A percentile compares a stretch with the other conserved stretches of the same genome.
Evolutionary conservation across 2,797 vertebrate genomes (phyloP).

Genomic region (Yasuhikotakia modesta): DNA sequence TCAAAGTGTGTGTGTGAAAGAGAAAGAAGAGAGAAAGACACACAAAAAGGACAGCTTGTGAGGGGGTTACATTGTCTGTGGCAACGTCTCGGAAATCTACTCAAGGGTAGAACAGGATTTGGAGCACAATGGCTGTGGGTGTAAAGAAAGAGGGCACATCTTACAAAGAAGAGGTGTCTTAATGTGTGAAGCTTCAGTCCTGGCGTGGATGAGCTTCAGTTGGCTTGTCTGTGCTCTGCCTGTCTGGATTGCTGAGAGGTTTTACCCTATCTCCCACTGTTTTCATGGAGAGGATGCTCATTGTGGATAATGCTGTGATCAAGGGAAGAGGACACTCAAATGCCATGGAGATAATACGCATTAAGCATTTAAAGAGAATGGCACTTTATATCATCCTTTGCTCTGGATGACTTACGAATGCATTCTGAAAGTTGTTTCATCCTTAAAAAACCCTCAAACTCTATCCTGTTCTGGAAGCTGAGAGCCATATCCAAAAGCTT

Average conservation of each 20-base stretch:
- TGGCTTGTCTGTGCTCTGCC: slow-evolving; percentile 70
- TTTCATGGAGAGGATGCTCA: slow-evolving; percentile 70
- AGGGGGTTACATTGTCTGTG: slow-evolving; percentile 82
- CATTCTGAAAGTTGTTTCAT: slow-evolving; percentile 4
- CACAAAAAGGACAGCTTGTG: slow-evolving; percentile 82
- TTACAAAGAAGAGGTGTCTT: slow-evolving; percentile 76
- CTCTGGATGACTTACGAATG: slow-evolving; percentile 16
- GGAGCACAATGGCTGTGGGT: slow-evolving; percentile 81
- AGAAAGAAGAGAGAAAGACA: slow-evolving; percentile 57
- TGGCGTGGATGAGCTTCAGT: slow-evolving; percentile 78
- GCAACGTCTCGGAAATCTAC: slow-evolving; percentile 79
- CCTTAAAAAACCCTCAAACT: not conserved
- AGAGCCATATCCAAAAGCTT: not conserved
- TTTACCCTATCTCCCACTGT: slow-evolving; percentile 72
- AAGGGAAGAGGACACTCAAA: slow-evolving; percentile 42
- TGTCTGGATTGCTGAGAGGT: slow-evolving; percentile 73
- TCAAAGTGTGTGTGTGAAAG: not conserved
- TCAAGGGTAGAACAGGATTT: slow-evolving; percentile 81
- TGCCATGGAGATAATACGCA: slow-evolving; percentile 33
- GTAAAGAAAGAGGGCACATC: slow-evolving; percentile 80
- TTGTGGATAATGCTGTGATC: slow-evolving; percentile 64
- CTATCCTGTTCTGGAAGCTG: not conserved
- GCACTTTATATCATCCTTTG: slow-evolving; percentile 24
- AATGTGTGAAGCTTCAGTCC: slow-evolving; percentile 72
- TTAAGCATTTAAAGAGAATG: slow-evolving; percentile 42